Evolutionary conservation across 1,140 invertebrate species (phyloP).

Genomic region (Helicoverpa zea): DNA sequence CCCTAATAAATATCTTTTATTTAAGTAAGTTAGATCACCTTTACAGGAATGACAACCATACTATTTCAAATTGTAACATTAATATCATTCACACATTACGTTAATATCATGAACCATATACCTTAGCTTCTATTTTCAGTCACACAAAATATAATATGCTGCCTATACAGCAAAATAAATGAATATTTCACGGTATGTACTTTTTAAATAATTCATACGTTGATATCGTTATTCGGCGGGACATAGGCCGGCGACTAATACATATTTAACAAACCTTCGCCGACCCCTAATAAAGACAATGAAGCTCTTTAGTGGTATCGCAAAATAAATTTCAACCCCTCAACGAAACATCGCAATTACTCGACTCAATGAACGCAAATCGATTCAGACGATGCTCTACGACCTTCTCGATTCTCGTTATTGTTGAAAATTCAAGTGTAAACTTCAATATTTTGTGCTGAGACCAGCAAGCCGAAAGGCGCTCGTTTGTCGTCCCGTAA

Average conservation of each 20-base stretch:
- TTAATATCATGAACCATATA: no score
- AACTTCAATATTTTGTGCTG: slow-evolving; percentile 45
- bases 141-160: slow-evolving; percentile 11
- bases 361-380: slow-evolving; percentile 70
- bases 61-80: no score
- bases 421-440: slow-evolving; percentile 56
- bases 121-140: not conserved
- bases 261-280: slow-evolving; percentile 76
- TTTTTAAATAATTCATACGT: slow-evolving; percentile 45
- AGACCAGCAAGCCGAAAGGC: slow-evolving; percentile 12
- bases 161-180: slow-evolving; percentile 15
- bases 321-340: slow-evolving; percentile 67
- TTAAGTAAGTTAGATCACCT: no score
- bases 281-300: slow-evolving; percentile 71
- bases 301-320: slow-evolving; percentile 60
- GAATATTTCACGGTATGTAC: slow-evolving; percentile 36
- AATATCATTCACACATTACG: no score
- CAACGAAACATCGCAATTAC: slow-evolving; percentile 69
- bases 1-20: no score
- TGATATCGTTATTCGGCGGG: slow-evolving; percentile 51
- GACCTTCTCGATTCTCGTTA: slow-evolving; percentile 59
- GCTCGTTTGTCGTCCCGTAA: slow-evolving; percentile 48
- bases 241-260: slow-evolving; percentile 67
- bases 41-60: no score
- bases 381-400: slow-evolving; percentile 67